Conservation (phyloP, 2,113 vertebrate genomes). For the Zootoca vivipara region DNA sequence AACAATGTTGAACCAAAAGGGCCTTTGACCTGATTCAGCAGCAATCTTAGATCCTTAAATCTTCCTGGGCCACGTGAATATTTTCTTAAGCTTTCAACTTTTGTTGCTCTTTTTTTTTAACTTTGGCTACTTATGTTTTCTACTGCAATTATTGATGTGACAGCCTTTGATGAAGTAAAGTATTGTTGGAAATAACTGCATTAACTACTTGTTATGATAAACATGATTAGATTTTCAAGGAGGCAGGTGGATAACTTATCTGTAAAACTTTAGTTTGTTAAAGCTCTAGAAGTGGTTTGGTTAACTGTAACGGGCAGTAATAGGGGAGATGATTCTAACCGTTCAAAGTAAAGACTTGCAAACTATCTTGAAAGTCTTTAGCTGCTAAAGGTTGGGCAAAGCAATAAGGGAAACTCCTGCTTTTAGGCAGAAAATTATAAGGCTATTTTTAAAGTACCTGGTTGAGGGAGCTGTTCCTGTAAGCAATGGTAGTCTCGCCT, state of each 20-base stretch:
- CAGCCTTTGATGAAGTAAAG: background rate
- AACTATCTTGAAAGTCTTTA: background rate
- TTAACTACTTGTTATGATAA: background rate
- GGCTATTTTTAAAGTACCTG: conserved; percentile 64
- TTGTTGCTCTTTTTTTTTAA: background rate
- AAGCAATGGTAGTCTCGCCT: conserved; percentile 80
- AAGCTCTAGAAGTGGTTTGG: background rate
- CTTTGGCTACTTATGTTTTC: background rate
- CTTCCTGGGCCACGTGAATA: background rate
- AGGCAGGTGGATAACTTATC: background rate
- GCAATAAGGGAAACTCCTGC: background rate
- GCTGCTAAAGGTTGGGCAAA: background rate
- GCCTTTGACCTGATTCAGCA: no score
- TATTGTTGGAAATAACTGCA: background rate
- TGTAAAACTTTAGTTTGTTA: background rate
- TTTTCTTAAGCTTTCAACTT: background rate
- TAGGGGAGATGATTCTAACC: background rate
- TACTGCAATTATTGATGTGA: background rate
- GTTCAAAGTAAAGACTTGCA: background rate
- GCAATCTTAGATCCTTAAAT: no score
- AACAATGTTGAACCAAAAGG: no score
- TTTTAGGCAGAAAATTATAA: background rate
- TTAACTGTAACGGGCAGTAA: background rate
- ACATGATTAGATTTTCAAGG: background rate
- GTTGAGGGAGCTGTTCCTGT: conserved; percentile 78